Base-by-base conservation (phyloP, 2,888 invertebrate species). In the Acleris cristana region DNA sequence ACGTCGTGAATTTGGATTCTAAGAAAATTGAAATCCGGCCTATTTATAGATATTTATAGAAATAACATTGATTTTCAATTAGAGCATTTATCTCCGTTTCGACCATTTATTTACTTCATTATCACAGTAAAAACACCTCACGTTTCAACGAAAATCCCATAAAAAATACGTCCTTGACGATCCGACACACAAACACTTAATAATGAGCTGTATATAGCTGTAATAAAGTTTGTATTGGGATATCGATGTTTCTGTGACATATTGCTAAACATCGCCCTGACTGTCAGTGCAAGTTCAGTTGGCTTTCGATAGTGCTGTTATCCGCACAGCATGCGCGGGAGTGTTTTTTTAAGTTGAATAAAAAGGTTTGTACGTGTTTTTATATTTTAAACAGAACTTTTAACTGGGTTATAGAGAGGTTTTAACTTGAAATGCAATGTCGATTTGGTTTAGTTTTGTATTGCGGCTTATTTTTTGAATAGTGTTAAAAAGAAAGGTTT, bases 321-420 rank as follows among this genome's bases (percentile, higher is more conserved):
- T 65, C 63, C 64, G 69, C 73, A 74, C 73, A 63, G 63, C 49
- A 70, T 71, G 69, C 48, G 52, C 66, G 64, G 55, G 70, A 64
- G 70, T 70, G 67, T 52, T 64, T 64, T 51, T 16, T 18, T 19
- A 45, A 21, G 51, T 52, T 23, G 14, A 7, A 53, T 30, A 54
- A 57, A 40, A 44, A 19, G 44, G 45, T 64, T 40, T 6, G 56
- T 56, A 23, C 40, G 3, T 40, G 14, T 40, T 16, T 44, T 44
- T 40, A 7, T 51, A 19, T 55, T 30, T 10, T 10, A 0, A 14
- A 14, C 3, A 6, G 16, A 34, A 34, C 55, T 6, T 18, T 19
- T 55, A 19, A 12, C 34, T 30, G 3, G 12, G 12, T 34, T 34
- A 14, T 34, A 34, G 3, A 14, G 0, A 34, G 12, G 34, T 34